Evolutionary conservation across 2,888 invertebrate species (phyloP), one percentile per base, ranked within the genome.

Genomic region (Ametastegia equiseti): DNA sequence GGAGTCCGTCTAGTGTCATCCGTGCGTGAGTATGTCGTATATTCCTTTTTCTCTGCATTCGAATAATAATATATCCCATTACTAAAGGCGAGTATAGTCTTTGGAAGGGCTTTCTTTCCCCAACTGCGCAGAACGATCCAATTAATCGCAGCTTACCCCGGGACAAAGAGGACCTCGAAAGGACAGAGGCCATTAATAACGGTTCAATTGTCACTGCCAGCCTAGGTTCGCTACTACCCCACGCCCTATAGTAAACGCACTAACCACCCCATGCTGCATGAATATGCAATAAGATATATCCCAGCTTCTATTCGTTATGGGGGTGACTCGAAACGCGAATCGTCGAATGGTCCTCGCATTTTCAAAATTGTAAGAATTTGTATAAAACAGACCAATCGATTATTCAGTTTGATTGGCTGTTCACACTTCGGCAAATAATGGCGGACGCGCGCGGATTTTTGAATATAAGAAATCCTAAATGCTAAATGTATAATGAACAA

Each of bases 171-270:
- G 42, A 71, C 39, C 30, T 67, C 80, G 65, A 36, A 69, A 42
- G 80, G 39, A 54, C 54, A 80, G 80, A 33, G 57, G 80, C 80
- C 73, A 80, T 80, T 80, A 80, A 80, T 80, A 80, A 80, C 80
- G 71, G 69, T 80, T 80, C 71, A 80, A 80, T 80, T 80, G 80
- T 80, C 80, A 80, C 42, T 71, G 73, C 63, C 80, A 71, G 69
- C 36, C 57, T 7, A 60, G 79, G 9, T 13, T 23, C 42, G 54
- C 54, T 39, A 19, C 67, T 9, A 3, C 23, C 54, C 67, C 30
- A 30, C 42, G 63, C 27, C 63, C 27, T n/a, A n/a, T n/a, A 27
- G 36, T 45, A 33, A 33, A 11, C 11, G 39, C 23, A 27, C 30
- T 54, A 30, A 30, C 71, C 45, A 42, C 15, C 80, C 71, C 69